These are phyloP conservation scores for Clupea harengus DNA, from an alignment of 2,113 vertebrate genomes.

Conservation along the genomic window DNA sequence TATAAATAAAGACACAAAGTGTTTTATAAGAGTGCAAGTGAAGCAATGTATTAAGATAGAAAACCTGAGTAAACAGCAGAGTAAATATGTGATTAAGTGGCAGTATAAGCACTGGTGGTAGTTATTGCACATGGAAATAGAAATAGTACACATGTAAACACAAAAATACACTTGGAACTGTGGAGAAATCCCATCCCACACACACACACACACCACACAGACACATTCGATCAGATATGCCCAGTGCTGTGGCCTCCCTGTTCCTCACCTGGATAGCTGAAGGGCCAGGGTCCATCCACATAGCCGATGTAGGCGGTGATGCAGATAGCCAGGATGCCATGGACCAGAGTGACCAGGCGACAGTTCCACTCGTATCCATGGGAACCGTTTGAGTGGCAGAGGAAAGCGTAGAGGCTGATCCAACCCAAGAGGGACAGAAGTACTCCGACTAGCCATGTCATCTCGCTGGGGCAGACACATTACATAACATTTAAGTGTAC, in stretches of 20 bases:
- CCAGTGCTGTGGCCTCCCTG: background rate
- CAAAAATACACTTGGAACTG: too few species aligned
- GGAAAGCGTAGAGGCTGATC: constrained; percentile 80
- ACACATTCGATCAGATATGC: background rate
- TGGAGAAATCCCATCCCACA: too few species aligned
- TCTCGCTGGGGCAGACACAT: constrained; percentile 57
- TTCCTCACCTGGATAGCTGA: constrained; percentile 84
- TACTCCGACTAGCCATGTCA: constrained; percentile 76
- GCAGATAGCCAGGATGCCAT: constrained; percentile 84
- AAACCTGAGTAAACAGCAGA: too few species aligned
- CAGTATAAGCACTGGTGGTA: too few species aligned
- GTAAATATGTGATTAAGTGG: too few species aligned
- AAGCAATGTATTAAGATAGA: too few species aligned
- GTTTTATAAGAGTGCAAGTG: too few species aligned
- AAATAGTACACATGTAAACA: too few species aligned
- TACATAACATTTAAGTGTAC: background rate
- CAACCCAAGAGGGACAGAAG: constrained; percentile 81
- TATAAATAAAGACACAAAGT: background rate
- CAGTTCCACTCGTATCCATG: constrained; percentile 90
- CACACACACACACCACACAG: too few species aligned
- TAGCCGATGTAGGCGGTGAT: constrained; percentile 92
- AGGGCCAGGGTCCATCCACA: constrained; percentile 93
- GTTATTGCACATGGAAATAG: too few species aligned
- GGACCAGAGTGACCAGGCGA: constrained; percentile 87
- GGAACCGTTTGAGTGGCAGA: constrained; percentile 76